phyloP scores from a whole-genome alignment of 2,797 vertebrate species.

The Anguilla marmorata region DNA sequence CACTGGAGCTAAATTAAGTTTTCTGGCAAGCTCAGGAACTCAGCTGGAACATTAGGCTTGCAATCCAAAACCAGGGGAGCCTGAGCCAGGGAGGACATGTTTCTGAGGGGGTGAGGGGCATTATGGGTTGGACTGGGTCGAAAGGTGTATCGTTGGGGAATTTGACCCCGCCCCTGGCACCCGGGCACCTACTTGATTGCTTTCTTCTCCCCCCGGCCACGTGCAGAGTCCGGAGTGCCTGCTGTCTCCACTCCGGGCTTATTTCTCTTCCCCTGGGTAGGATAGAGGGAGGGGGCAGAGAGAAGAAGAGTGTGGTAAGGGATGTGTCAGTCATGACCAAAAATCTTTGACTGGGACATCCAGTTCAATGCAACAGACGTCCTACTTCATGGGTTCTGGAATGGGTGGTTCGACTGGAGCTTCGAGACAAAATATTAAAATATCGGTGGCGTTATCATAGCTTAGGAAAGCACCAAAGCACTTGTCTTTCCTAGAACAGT shows the following conservation, averaged over 20 bases:
- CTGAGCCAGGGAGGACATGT: background rate
- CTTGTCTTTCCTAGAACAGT: no score
- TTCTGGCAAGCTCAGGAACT: background rate
- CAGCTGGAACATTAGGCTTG: background rate
- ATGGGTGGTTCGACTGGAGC: no score
- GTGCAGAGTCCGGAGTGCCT: constrained; percentile 75
- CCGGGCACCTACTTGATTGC: constrained; percentile 80
- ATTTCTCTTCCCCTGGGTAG: constrained; percentile 11
- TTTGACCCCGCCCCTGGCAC: background rate
- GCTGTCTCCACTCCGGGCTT: constrained; percentile 76
- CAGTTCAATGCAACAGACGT: background rate
- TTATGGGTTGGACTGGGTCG: background rate
- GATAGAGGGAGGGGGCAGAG: background rate
- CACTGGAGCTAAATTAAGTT: background rate
- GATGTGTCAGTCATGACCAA: background rate
- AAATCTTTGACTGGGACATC: background rate
- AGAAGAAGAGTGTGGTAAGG: background rate
- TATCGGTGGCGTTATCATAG: no score
- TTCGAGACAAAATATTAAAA: no score
- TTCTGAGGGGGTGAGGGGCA: background rate
- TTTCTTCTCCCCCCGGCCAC: constrained; percentile 82
- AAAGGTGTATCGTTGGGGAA: background rate
- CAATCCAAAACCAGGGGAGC: background rate
- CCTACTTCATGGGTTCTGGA: no score
- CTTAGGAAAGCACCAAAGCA: no score